Evolutionary conservation across 2,888 invertebrate species (phyloP).

Genomic region (Hecatera dysodea): DNA sequence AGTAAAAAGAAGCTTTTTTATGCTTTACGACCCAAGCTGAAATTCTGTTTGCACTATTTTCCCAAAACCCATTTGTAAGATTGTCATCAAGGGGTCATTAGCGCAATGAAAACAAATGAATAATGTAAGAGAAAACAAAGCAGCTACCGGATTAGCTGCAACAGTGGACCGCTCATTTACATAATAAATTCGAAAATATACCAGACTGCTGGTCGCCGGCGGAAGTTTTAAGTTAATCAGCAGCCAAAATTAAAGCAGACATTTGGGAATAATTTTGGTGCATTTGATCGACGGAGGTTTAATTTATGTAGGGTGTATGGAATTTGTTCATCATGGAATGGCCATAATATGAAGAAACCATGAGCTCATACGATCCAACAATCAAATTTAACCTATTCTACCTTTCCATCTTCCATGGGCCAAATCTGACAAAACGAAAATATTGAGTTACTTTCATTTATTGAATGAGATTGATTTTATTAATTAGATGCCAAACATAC

Average conservation of each 20-base stretch:
- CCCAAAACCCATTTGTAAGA: slow-evolving; percentile 44
- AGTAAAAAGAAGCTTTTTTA: background rate
- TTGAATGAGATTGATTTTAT: background rate
- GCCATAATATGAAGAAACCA: too few relatives aligned
- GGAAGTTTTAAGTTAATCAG: slow-evolving; percentile 51
- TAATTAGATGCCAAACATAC: too few relatives aligned
- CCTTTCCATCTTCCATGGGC: too few relatives aligned
- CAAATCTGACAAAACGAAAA: too few relatives aligned
- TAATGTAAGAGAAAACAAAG: slow-evolving; percentile 53
- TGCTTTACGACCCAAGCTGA: background rate
- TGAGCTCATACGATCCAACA: too few relatives aligned
- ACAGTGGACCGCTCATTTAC: slow-evolving; percentile 48
- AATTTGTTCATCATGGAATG: background rate
- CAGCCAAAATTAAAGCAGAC: slow-evolving; percentile 20
- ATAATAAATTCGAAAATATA: slow-evolving; percentile 57
- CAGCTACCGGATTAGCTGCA: slow-evolving; percentile 55
- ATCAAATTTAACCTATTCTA: too few relatives aligned
- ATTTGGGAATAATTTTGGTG: slow-evolving; percentile 14
- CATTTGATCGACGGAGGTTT: slow-evolving; percentile 10
- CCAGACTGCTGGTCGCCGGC: slow-evolving; percentile 24
- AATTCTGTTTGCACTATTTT: slow-evolving; percentile 13
- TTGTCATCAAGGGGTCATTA: slow-evolving; percentile 58
- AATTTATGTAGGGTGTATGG: background rate
- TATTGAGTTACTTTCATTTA: too few relatives aligned
- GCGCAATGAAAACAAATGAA: slow-evolving; percentile 54